Conservation (phyloP, 35 echinoderm and acorn worm species). For the Strongylocentrotus purpuratus region DNA sequence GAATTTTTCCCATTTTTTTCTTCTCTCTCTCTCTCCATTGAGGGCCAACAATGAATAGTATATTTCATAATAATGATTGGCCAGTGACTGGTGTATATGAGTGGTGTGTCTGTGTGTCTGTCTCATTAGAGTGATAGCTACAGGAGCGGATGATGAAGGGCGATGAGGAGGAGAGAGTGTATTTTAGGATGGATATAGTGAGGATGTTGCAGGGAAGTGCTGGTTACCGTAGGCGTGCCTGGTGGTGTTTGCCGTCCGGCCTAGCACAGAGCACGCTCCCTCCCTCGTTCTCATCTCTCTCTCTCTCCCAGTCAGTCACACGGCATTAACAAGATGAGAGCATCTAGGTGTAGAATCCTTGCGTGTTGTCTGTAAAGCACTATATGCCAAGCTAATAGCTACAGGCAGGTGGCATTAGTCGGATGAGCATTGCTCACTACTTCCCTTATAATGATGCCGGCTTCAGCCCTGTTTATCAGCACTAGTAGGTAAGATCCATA, state of each 20-base stretch:
- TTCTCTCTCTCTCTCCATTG: slow-evolving; percentile 20
- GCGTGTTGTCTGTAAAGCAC: background rate
- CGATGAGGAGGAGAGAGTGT: slow-evolving; percentile 17
- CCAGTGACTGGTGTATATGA: slow-evolving; percentile 10
- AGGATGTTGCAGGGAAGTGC: slow-evolving; percentile 21
- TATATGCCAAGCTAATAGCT: background rate
- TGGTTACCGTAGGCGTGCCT: slow-evolving; percentile 7
- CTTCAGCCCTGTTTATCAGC: too few species aligned
- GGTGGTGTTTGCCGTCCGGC: background rate
- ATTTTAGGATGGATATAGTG: slow-evolving; percentile 28
- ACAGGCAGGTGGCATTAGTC: background rate
- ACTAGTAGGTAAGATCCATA: background rate
- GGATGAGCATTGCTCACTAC: background rate
- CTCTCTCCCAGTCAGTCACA: background rate
- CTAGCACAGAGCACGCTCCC: background rate
- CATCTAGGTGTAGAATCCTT: background rate
- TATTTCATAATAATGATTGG: slow-evolving; percentile 39
- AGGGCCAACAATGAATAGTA: slow-evolving; percentile 24
- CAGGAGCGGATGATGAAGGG: background rate
- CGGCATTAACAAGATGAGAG: background rate
- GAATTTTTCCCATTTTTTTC: slow-evolving; percentile 18
- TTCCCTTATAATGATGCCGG: background rate
- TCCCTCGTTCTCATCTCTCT: background rate
- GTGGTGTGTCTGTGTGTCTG: slow-evolving; percentile 42
- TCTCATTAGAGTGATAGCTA: background rate